Conservation (phyloP, 2,797 vertebrate species). For the Coregonus ussuriensis region DNA sequence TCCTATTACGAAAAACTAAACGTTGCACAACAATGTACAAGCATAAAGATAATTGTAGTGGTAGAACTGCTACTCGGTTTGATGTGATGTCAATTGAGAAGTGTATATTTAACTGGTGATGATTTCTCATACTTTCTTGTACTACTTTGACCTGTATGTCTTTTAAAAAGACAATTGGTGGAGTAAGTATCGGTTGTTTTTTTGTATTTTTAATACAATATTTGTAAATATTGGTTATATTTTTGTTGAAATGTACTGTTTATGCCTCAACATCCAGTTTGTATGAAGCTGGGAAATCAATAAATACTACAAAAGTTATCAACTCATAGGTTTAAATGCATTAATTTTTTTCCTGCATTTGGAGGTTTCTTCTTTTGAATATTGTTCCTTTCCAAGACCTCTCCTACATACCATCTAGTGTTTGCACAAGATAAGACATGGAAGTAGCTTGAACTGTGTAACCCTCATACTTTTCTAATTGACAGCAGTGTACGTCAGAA, state of each 20-base stretch:
- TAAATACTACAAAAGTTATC: slow-evolving; percentile 87
- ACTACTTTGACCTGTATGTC: slow-evolving; percentile 99
- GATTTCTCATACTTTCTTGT: slow-evolving; percentile 88
- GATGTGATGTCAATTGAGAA: slow-evolving; percentile 98
- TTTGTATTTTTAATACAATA: slow-evolving; percentile 99
- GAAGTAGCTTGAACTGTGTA: slow-evolving; percentile 73
- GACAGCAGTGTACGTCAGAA: slow-evolving; percentile 63
- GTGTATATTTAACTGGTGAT: slow-evolving; percentile 99
- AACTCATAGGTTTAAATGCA: slow-evolving; percentile 65
- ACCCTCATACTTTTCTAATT: slow-evolving; percentile 68
- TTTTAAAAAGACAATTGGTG: slow-evolving; percentile 99
- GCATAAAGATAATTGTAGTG: slow-evolving; percentile 94
- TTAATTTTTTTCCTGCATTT: slow-evolving; percentile 58
- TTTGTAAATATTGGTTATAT: slow-evolving; percentile 99
- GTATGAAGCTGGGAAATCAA: slow-evolving; percentile 97
- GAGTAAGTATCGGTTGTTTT: slow-evolving; percentile 91
- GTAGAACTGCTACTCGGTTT: slow-evolving; percentile 96
- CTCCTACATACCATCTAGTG: slow-evolving; percentile 62
- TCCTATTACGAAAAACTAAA: slow-evolving; percentile 80
- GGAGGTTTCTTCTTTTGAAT: slow-evolving; percentile 36
- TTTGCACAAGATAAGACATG: slow-evolving; percentile 72
- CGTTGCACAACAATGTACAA: slow-evolving; percentile 96
- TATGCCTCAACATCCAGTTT: slow-evolving; percentile 99
- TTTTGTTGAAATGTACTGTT: slow-evolving; percentile 99
- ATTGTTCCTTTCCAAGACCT: slow-evolving; percentile 35